Percentiles rank a stretch among this genome's conserved stretches.
These are phyloP conservation scores for Acanthaster planci DNA, from an alignment of 35 echinoderm and acorn worm species.

Conservation along the genomic window DNA sequence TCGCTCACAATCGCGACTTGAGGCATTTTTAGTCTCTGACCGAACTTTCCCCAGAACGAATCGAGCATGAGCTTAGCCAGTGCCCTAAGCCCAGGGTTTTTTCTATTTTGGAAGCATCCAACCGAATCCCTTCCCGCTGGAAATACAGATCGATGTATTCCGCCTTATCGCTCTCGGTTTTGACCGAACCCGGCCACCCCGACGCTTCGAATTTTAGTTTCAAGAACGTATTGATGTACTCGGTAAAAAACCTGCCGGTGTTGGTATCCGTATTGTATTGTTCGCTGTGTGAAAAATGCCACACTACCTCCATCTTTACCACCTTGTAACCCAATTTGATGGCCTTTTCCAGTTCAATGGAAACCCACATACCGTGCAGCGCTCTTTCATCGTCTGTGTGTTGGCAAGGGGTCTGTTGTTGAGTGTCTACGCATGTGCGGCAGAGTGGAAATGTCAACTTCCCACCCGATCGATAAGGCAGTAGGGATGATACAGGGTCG, in stretches of 20 bases:
- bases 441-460: slow-evolving; percentile 58
- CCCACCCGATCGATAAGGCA: slow-evolving; percentile 29
- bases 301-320: slow-evolving; percentile 57
- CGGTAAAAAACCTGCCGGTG: slow-evolving; percentile 52
- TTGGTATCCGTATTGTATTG: slow-evolving; percentile 47
- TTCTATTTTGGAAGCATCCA: slow-evolving; percentile 44
- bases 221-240: slow-evolving; percentile 66
- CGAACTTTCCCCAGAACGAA: slow-evolving; percentile 74
- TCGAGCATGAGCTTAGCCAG: slow-evolving; percentile 62
- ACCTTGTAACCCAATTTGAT: slow-evolving; percentile 50
- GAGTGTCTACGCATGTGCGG: slow-evolving; percentile 43
- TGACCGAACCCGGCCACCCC: slow-evolving; percentile 67
- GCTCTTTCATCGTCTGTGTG: slow-evolving; percentile 49
- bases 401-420: not conserved
- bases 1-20: slow-evolving; percentile 36
- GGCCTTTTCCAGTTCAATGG: slow-evolving; percentile 64
- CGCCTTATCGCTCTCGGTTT: slow-evolving; percentile 33
- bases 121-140: slow-evolving; percentile 54
- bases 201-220: slow-evolving; percentile 55
- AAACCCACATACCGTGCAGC: slow-evolving; percentile 63
- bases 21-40: slow-evolving; percentile 56
- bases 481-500: slow-evolving; percentile 40
- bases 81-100: slow-evolving; percentile 58
- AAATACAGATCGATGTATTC: slow-evolving; percentile 53
- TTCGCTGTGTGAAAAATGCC: slow-evolving; percentile 58